Conservation (phyloP, 2,888 invertebrate species). For the Anthoptus insignis region DNA sequence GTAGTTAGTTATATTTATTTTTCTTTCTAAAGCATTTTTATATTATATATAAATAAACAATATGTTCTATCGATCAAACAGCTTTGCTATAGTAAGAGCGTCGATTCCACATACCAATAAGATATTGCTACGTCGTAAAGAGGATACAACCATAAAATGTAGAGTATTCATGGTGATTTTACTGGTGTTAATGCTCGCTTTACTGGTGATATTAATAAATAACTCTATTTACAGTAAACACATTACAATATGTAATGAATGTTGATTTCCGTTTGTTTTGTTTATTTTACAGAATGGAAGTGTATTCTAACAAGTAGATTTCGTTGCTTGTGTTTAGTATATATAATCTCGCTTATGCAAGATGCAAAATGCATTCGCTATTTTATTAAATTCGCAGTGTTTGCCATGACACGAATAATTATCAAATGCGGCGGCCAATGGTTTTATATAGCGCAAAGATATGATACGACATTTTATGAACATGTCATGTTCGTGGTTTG, state of each 20-base stretch:
- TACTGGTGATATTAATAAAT: slow-evolving; percentile 10
- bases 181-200: slow-evolving; percentile 11
- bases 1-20: too few relatives aligned
- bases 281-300: background rate
- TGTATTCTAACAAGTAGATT: background rate
- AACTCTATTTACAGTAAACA: slow-evolving; percentile 1
- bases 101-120: slow-evolving; percentile 19
- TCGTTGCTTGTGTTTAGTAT: background rate
- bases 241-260: background rate
- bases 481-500: background rate
- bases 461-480: background rate
- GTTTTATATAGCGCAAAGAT: slow-evolving; percentile 1
- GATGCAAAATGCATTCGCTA: slow-evolving; percentile 30
- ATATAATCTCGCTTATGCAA: slow-evolving; percentile 27
- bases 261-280: background rate
- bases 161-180: slow-evolving; percentile 22
- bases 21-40: too few relatives aligned
- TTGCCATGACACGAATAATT: slow-evolving; percentile 14
- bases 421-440: slow-evolving; percentile 21
- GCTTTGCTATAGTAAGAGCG: slow-evolving; percentile 2
- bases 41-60: background rate
- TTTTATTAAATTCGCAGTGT: slow-evolving; percentile 26
- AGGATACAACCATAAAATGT: slow-evolving; percentile 17
- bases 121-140: slow-evolving; percentile 24
- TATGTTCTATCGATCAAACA: background rate